phyloP scores from a whole-genome alignment of 2,888 invertebrate species.

The Drosophila cyrtoloma region DNA sequence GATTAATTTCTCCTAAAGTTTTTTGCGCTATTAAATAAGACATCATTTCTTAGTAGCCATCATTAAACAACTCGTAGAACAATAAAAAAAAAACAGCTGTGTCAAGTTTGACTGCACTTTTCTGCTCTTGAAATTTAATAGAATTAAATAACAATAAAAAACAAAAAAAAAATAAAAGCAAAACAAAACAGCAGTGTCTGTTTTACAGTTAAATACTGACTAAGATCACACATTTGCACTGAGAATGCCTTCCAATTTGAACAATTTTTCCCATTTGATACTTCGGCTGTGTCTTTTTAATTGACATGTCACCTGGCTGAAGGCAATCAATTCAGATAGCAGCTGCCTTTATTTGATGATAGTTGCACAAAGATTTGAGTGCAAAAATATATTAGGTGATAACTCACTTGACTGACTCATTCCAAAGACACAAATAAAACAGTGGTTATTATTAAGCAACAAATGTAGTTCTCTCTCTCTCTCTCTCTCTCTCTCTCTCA shows the following conservation, averaged over 20 bases:
- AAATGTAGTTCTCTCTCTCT: slow-evolving; percentile 1
- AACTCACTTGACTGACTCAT: not conserved
- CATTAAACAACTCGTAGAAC: not conserved
- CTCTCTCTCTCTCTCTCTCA: not conserved
- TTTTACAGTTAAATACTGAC: not conserved
- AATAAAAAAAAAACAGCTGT: slow-evolving; percentile 13
- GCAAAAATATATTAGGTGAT: slow-evolving; percentile 26
- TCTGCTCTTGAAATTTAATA: not conserved
- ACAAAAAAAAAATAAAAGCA: not conserved
- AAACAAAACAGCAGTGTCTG: not conserved
- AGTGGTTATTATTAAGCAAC: slow-evolving; percentile 4
- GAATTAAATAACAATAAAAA: not conserved
- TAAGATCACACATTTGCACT: not conserved
- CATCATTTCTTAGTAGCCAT: not conserved
- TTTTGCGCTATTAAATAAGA: not conserved
- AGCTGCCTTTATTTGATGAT: slow-evolving; percentile 17
- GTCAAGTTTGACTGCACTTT: slow-evolving; percentile 7
- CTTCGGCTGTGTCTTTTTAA: slow-evolving; percentile 35
- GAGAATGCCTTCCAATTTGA: slow-evolving; percentile 6
- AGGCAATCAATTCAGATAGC: slow-evolving; percentile 40
- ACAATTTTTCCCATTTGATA: not conserved
- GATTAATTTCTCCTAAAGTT: not conserved
- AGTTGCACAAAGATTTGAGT: slow-evolving; percentile 13
- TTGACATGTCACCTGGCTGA: slow-evolving; percentile 30
- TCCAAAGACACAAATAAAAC: not conserved